These are phyloP conservation scores for Andrena hattorfiana DNA, from an alignment of 2,888 invertebrate species.

Conservation along the genomic window DNA sequence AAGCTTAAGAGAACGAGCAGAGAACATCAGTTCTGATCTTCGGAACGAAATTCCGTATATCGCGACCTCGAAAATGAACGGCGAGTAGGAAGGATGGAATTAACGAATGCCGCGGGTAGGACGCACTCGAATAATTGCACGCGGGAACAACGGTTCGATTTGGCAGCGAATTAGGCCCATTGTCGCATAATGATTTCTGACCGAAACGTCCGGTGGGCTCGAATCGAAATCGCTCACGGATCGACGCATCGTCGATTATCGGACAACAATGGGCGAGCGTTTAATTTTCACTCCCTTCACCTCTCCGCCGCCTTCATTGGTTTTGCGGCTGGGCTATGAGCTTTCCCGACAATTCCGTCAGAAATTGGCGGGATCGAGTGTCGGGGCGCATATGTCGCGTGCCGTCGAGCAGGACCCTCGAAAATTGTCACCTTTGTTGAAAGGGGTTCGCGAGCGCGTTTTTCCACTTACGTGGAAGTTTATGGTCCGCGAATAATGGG, in stretches of 20 bases:
- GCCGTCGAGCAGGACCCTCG: slow-evolving; percentile 27
- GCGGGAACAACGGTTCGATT: slow-evolving; percentile 28
- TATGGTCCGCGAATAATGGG: slow-evolving; percentile 57
- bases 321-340: slow-evolving; percentile 3
- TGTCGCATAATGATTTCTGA: slow-evolving; percentile 56
- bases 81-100: slow-evolving; percentile 17
- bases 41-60: slow-evolving; percentile 1
- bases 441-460: slow-evolving; percentile 52
- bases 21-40: neutral
- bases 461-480: slow-evolving; percentile 63
- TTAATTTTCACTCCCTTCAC: slow-evolving; percentile 32
- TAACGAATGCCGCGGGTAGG: slow-evolving; percentile 21
- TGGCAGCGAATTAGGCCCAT: slow-evolving; percentile 46
- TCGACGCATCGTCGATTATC: slow-evolving; percentile 33
- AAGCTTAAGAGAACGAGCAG: no score
- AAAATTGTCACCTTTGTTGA: slow-evolving; percentile 50
- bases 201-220: slow-evolving; percentile 46
- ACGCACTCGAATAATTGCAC: slow-evolving; percentile 41
- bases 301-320: neutral
- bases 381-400: slow-evolving; percentile 51
- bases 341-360: slow-evolving; percentile 34
- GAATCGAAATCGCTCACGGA: slow-evolving; percentile 53
- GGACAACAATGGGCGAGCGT: slow-evolving; percentile 29
- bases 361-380: slow-evolving; percentile 44
- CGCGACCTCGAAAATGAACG: neutral